phyloP scores from a whole-genome alignment of 30 jellyfish, hydroid and myxozoan genomes.

The Aurelia sp. region DNA sequence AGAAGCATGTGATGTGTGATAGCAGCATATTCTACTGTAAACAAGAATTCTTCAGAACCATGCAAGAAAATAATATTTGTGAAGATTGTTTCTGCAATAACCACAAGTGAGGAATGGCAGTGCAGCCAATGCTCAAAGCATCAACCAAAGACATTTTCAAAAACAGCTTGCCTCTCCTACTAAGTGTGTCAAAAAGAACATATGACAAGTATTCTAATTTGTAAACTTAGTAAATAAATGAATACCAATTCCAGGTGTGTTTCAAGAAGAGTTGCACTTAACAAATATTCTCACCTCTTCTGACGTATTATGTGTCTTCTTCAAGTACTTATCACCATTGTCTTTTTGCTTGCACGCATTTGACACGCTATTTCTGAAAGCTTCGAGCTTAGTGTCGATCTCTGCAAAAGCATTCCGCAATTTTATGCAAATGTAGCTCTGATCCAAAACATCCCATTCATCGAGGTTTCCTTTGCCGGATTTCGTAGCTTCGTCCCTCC shows the following conservation, averaged over 20 bases:
- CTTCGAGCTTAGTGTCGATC: conserved; percentile 35
- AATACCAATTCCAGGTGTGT: not conserved
- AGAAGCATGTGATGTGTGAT: too few relatives aligned
- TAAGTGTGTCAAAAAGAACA: too few relatives aligned
- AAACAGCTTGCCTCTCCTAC: too few relatives aligned
- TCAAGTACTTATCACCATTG: conserved; percentile 11
- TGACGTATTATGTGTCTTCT: conserved; percentile 33
- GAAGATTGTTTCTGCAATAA: too few relatives aligned
- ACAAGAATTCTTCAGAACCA: too few relatives aligned
- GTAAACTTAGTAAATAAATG: too few relatives aligned
- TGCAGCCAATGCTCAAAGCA: too few relatives aligned
- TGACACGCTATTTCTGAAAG: conserved; percentile 35
- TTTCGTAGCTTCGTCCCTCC: conserved; percentile 38
- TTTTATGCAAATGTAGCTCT: conserved; percentile 67
- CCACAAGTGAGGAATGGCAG: too few relatives aligned
- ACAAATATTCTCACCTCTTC: conserved; percentile 43
- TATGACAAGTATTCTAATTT: too few relatives aligned
- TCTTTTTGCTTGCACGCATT: conserved; percentile 44
- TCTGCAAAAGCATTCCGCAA: conserved; percentile 64
- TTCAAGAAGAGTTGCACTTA: not conserved
- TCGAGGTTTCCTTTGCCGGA: conserved; percentile 36
- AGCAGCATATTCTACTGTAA: too few relatives aligned
- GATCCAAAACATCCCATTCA: conserved; percentile 71
- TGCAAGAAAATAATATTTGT: too few relatives aligned
- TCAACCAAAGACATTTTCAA: too few relatives aligned